Conservation (phyloP, 1,140 invertebrate genomes). For the Musca vetustissima region DNA sequence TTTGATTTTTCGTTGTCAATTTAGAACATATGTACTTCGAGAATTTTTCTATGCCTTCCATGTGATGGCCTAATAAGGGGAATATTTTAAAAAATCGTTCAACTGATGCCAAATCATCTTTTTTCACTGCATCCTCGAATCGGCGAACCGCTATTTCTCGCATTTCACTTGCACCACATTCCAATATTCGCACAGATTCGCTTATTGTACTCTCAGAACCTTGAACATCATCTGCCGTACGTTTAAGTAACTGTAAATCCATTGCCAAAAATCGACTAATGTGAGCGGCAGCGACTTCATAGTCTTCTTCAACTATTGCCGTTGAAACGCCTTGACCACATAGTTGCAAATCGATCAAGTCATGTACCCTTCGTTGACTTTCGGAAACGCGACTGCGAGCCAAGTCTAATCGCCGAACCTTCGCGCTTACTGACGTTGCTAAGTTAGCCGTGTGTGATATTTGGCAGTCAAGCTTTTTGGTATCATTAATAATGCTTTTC, state of each 20-base stretch:
- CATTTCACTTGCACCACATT: constrained; percentile 73
- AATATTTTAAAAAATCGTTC: constrained; percentile 99
- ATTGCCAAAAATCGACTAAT: constrained; percentile 93
- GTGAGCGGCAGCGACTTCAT: constrained; percentile 91
- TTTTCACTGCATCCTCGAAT: constrained; percentile 90
- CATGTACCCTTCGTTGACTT: constrained; percentile 92
- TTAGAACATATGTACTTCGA: constrained; percentile 87
- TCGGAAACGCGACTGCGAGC: constrained; percentile 91
- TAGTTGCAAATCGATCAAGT: constrained; percentile 92
- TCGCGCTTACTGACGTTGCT: constrained; percentile 92
- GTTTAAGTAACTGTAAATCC: constrained; percentile 85
- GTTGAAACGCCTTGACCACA: constrained; percentile 94
- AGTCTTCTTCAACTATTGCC: constrained; percentile 88
- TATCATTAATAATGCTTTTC: constrained; percentile 66
- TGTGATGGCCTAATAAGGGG: constrained; percentile 89
- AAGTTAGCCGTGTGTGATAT: constrained; percentile 85
- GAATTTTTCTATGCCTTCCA: constrained; percentile 89
- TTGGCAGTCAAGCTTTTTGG: constrained; percentile 76
- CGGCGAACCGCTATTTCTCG: constrained; percentile 73
- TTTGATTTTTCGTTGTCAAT: constrained; percentile 72
- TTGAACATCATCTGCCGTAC: constrained; percentile 75
- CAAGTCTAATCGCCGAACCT: constrained; percentile 91
- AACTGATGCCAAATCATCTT: constrained; percentile 86
- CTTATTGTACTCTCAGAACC: constrained; percentile 55
- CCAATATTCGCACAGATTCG: constrained; percentile 73